Conservation (phyloP, 2,888 invertebrate genomes). For the Cabera pusaria region DNA sequence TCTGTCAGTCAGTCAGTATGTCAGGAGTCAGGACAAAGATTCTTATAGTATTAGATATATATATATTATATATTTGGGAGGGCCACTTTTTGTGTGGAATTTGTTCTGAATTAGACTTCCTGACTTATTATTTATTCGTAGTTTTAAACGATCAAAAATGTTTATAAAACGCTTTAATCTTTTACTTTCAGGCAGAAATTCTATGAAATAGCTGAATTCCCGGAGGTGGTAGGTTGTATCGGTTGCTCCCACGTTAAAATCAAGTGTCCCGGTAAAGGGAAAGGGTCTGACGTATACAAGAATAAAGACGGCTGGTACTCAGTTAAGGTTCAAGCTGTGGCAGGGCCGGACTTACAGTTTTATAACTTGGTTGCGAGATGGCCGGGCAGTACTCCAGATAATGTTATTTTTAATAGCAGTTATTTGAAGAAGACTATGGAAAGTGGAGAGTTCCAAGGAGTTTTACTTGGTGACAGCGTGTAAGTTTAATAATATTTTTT, state of each 20-base stretch:
- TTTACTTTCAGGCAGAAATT: constrained; percentile 13
- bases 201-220: constrained; percentile 21
- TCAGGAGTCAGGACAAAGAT: no score
- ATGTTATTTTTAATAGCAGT: constrained; percentile 23
- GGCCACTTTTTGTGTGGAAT: no score
- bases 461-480: constrained; percentile 26
- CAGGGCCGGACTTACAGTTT: constrained; percentile 33
- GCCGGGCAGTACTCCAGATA: constrained; percentile 32
- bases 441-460: constrained; percentile 6
- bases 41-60: no score
- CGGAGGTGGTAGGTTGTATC: constrained; percentile 29
- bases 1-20: no score
- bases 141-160: constrained; percentile 1
- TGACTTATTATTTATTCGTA: no score
- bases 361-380: constrained; percentile 34
- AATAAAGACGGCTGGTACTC: constrained; percentile 33
- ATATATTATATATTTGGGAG: no score
- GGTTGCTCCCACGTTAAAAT: constrained; percentile 36
- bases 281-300: constrained; percentile 27
- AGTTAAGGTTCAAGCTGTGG: constrained; percentile 34
- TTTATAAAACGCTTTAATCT: no score
- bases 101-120: no score
- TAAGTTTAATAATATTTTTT: no score
- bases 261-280: constrained; percentile 29
- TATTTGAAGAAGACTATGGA: constrained; percentile 18